A percentile compares a stretch with the other conserved stretches of the same genome.
phyloP scores from a whole-genome alignment of 2,888 invertebrate species.

The Caenorhabditis sp. region DNA sequence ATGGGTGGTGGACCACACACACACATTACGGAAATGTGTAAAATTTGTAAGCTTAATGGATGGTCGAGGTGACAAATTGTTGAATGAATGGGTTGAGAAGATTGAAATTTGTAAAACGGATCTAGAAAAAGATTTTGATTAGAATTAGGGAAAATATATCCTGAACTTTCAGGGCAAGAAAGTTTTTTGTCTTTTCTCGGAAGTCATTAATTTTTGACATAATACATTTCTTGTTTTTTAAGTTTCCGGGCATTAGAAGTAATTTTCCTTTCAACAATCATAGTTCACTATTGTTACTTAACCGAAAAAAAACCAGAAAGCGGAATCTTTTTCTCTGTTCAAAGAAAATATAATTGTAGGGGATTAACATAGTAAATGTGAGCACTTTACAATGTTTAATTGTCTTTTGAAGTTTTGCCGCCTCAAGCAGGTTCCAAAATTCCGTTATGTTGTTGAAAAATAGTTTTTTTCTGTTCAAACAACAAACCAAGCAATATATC shows the following conservation, averaged over 20 bases:
- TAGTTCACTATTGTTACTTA: background rate
- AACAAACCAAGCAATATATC: background rate
- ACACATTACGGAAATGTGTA: background rate
- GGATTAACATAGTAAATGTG: background rate
- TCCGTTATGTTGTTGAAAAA: background rate
- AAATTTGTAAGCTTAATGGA: background rate
- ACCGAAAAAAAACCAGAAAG: background rate
- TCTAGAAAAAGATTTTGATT: too few relatives aligned
- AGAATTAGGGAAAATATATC: too few relatives aligned
- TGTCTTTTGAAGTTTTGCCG: background rate
- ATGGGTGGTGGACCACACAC: background rate
- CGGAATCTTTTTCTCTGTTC: background rate
- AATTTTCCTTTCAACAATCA: too few relatives aligned
- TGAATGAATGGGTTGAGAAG: too few relatives aligned
- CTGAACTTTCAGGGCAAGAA: too few relatives aligned
- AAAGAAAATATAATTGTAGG: background rate
- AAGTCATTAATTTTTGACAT: too few relatives aligned
- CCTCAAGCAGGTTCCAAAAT: background rate
- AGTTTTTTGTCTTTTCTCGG: too few relatives aligned
- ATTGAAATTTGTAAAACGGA: too few relatives aligned
- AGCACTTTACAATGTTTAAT: slow-evolving; percentile 1
- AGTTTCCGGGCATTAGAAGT: too few relatives aligned
- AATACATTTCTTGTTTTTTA: too few relatives aligned
- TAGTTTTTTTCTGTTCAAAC: too few relatives aligned
- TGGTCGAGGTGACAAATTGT: background rate